Evolutionary conservation across 2,113 vertebrate species (phyloP).

Genomic region (Pelecanoides urinatrix): DNA sequence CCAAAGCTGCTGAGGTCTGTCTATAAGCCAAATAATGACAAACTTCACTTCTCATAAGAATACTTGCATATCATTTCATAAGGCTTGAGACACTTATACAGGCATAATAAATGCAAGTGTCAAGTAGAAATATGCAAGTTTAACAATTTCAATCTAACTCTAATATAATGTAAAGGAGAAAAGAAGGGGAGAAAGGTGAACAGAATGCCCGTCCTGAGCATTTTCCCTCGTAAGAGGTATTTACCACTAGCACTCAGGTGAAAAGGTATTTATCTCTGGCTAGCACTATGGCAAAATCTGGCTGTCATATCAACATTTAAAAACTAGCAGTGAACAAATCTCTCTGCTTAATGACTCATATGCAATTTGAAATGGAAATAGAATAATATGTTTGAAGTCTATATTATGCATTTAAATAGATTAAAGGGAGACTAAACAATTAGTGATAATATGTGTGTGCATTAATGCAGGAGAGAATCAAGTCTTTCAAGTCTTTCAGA

Average conservation of each 20-base stretch:
- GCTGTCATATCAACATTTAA: not conserved
- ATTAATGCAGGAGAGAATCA: slow-evolving; percentile 35
- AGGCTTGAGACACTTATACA: not conserved
- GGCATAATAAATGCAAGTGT: not conserved
- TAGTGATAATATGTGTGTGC: slow-evolving; percentile 2
- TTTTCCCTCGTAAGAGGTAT: not conserved
- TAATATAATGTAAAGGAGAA: not conserved
- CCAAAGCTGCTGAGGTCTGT: not conserved
- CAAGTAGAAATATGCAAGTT: not conserved
- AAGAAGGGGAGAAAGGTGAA: not conserved
- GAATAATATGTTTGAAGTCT: slow-evolving; percentile 26
- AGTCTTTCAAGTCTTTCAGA: slow-evolving; percentile 35
- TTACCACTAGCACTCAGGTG: not conserved
- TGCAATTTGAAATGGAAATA: slow-evolving; percentile 49
- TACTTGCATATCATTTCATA: not conserved
- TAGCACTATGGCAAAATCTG: not conserved
- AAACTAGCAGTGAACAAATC: slow-evolving; percentile 5
- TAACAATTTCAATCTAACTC: not conserved
- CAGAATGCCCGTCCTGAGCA: not conserved
- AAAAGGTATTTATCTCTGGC: not conserved
- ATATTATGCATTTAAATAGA: slow-evolving; percentile 35
- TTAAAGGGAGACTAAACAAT: slow-evolving; percentile 58
- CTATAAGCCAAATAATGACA: not conserved
- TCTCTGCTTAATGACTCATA: slow-evolving; percentile 7
- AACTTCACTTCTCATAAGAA: not conserved